phyloP scores from a whole-genome alignment of 2,113 vertebrate genomes.

The Willisornis vidua region DNA sequence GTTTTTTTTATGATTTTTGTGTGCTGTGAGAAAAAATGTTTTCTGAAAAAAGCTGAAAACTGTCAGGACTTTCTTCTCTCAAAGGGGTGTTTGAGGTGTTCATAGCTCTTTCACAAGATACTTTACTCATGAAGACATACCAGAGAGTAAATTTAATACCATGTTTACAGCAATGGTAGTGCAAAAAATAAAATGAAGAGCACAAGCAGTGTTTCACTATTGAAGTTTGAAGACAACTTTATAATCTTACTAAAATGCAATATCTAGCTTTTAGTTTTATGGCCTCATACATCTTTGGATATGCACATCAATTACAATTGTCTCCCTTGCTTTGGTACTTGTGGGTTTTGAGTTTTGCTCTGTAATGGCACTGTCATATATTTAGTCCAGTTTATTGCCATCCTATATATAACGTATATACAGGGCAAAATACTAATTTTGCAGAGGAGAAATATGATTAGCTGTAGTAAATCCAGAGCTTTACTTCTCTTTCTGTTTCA shows the following conservation, averaged over 20 bases:
- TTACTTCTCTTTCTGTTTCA: not conserved
- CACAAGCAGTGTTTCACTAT: not conserved
- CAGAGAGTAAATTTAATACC: not conserved
- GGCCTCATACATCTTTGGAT: not conserved
- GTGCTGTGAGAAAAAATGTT: not conserved
- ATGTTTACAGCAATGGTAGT: not conserved
- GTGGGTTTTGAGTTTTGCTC: not conserved
- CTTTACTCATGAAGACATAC: not conserved
- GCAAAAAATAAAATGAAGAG: not conserved
- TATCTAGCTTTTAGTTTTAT: not conserved
- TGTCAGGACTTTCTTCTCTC: not conserved
- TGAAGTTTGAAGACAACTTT: not conserved
- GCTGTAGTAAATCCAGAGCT: not conserved
- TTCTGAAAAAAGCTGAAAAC: not conserved
- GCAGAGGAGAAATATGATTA: not conserved
- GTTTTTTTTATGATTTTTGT: not conserved
- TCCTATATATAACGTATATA: not conserved
- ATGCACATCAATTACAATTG: not conserved
- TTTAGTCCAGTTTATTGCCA: not conserved
- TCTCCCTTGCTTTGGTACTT: not conserved
- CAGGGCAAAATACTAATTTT: not conserved
- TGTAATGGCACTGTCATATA: not conserved
- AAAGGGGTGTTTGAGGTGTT: not conserved
- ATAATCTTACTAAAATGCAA: not conserved
- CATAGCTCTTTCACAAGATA: not conserved